These are phyloP conservation scores for Spisula solida DNA, from an alignment of 2,888 invertebrate species.

Conservation along the genomic window DNA sequence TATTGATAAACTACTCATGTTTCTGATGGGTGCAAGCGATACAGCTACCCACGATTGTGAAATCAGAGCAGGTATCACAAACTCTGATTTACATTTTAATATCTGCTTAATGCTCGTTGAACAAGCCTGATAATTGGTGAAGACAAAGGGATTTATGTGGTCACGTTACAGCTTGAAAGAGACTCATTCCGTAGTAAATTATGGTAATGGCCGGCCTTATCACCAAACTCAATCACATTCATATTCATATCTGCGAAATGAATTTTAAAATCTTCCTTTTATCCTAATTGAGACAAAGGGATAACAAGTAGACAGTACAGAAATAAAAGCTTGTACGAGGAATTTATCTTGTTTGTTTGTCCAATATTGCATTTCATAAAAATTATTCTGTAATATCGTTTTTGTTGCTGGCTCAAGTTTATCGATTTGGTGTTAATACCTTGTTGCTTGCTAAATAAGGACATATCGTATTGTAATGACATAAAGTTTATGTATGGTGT, in stretches of 20 bases:
- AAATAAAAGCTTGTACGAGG: slow-evolving; percentile 38
- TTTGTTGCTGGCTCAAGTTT: slow-evolving; percentile 2
- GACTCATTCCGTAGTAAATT: slow-evolving; percentile 43
- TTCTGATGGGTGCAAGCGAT: slow-evolving; percentile 14
- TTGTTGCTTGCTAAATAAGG: neutral
- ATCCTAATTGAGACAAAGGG: slow-evolving; percentile 46
- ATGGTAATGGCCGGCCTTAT: slow-evolving; percentile 51
- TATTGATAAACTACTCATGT: slow-evolving; percentile 17
- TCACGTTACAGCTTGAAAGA: slow-evolving; percentile 37
- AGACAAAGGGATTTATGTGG: slow-evolving; percentile 59
- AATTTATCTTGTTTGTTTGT: slow-evolving; percentile 28
- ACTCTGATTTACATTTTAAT: slow-evolving; percentile 60
- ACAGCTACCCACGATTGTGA: slow-evolving; percentile 28
- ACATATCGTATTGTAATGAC: neutral
- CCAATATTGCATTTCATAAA: slow-evolving; percentile 22
- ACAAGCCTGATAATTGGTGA: slow-evolving; percentile 48
- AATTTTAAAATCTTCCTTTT: slow-evolving; percentile 42
- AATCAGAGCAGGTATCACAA: slow-evolving; percentile 15
- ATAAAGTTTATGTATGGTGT: slow-evolving; percentile 17
- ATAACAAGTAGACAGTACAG: slow-evolving; percentile 31
- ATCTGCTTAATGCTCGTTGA: slow-evolving; percentile 59
- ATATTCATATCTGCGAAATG: slow-evolving; percentile 50
- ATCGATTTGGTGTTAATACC: slow-evolving; percentile 11
- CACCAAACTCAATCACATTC: slow-evolving; percentile 44
- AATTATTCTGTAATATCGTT: slow-evolving; percentile 21